These are phyloP conservation scores for Mobula birostris DNA, from an alignment of 2,113 vertebrate genomes.

Conservation along the genomic window DNA sequence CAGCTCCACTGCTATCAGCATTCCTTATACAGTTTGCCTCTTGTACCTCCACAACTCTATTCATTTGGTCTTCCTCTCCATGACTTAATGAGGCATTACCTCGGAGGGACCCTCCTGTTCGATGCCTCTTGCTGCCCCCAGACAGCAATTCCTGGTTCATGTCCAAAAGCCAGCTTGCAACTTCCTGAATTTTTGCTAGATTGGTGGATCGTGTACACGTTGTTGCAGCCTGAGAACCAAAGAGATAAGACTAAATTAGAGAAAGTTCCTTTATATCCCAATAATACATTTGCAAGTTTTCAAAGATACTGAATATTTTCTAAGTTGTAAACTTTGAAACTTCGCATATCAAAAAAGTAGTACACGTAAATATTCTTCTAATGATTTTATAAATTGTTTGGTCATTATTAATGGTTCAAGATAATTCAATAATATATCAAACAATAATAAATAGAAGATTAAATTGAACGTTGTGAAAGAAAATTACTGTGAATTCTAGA, in stretches of 20 bases:
- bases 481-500: too few species aligned
- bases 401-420: neutral
- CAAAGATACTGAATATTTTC: neutral
- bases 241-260: neutral
- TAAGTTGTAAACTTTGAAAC: neutral
- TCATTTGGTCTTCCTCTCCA: constrained; percentile 81
- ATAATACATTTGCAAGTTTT: neutral
- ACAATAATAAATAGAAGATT: neutral
- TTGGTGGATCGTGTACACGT: constrained; percentile 94
- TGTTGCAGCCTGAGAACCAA: constrained; percentile 83
- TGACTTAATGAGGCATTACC: constrained; percentile 88
- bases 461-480: too few species aligned
- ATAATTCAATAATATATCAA: neutral
- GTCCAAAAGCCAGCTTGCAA: constrained; percentile 99
- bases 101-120: constrained; percentile 78
- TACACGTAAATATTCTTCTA: neutral
- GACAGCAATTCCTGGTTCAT: constrained; percentile 99
- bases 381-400: neutral
- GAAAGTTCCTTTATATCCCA: neutral
- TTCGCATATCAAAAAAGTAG: neutral
- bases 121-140: constrained; percentile 94
- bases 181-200: constrained; percentile 99
- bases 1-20: constrained; percentile 58
- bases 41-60: constrained; percentile 80
- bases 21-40: constrained; percentile 61